Base-by-base conservation (phyloP, 2,113 vertebrate genomes). In the Prinia subflava region DNA sequence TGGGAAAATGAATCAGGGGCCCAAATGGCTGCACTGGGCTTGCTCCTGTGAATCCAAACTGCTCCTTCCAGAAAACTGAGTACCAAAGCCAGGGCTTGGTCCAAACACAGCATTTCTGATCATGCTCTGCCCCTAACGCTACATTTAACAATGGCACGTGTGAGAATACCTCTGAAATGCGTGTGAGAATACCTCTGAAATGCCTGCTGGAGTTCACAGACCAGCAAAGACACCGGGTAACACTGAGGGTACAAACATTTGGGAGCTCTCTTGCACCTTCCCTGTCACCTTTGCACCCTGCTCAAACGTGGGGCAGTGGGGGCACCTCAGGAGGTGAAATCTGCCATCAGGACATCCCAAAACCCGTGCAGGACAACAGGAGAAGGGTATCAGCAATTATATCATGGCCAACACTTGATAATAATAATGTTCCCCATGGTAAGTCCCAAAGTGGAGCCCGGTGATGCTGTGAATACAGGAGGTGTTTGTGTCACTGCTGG, bases 51-150 rank as follows among this genome's bases (percentile, higher is more conserved):
- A n/a, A 47, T 88, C 53, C 11, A 46, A 22, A n/a, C 21, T 63
- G 30, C 41, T 75, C 3, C 53, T 65, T 46, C 33, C 64, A 90
- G 74, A 68, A 89, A 31, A 15, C 6, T 19, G 28, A 35, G n/a
- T 5, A 2, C 31, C 4, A 5, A 15, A 74, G 17, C 5, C 81
- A 59, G 49, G 50, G 20, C 23, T 22, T 15, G 62, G n/a, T 44
- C 49, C 35, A 41, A 39, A 44, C n/a, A 4, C 53, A 71, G 41
- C 10, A 8, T 25, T 23, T 24, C 39, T 47, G 46, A 37, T 31
- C 37, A 4, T 56, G 9, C 37, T 23, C 50, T 75, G 60, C 35
- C 35, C 68, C 60, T 21, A 28, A 1, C 0, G 0, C 16, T 27
- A 0, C 25, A 6, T 28, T 65, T 59, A 56, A 44, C 47, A 28